Evolutionary conservation across 2,113 vertebrate genomes (phyloP).

Genomic region (Sturnus vulgaris): DNA sequence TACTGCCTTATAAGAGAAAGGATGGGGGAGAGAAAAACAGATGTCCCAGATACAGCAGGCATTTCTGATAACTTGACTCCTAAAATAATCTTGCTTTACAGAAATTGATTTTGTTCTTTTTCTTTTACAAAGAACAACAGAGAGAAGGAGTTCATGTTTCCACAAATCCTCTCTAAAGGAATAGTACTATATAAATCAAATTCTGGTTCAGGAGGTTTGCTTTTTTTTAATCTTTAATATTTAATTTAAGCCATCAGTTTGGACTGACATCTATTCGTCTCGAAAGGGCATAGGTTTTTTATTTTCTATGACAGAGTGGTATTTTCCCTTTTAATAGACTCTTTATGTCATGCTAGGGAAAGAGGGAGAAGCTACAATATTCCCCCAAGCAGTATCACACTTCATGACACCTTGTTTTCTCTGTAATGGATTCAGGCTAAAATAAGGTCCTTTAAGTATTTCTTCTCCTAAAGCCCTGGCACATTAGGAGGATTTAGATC

Average conservation of each 20-base stretch:
- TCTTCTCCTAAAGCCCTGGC: not conserved
- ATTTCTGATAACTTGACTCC: constrained; percentile 41
- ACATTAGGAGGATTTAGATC: not conserved
- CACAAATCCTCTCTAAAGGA: constrained; percentile 26
- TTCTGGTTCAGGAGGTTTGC: not conserved
- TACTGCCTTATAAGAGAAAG: not conserved
- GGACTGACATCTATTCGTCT: constrained; percentile 2
- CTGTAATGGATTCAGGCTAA: not conserved
- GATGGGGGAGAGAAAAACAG: constrained; percentile 5
- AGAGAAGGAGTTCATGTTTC: not conserved
- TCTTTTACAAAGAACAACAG: constrained; percentile 23
- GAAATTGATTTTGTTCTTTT: constrained; percentile 49
- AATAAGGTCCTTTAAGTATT: not conserved
- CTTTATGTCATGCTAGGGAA: not conserved
- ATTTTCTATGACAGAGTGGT: not conserved
- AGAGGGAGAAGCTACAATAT: not conserved
- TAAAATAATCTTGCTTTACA: constrained; percentile 55
- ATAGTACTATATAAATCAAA: constrained; percentile 16
- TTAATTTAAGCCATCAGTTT: constrained; percentile 35
- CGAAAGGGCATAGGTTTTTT: not conserved
- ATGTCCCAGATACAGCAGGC: constrained; percentile 34
- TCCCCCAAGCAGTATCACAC: not conserved
- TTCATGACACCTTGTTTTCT: constrained; percentile 7
- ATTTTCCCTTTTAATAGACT: not conserved
- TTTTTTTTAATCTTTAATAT: not conserved